These are phyloP conservation scores for Ictidomys tridecemlineatus DNA, from an alignment of 2,113 vertebrate genomes.

Conservation along the genomic window DNA sequence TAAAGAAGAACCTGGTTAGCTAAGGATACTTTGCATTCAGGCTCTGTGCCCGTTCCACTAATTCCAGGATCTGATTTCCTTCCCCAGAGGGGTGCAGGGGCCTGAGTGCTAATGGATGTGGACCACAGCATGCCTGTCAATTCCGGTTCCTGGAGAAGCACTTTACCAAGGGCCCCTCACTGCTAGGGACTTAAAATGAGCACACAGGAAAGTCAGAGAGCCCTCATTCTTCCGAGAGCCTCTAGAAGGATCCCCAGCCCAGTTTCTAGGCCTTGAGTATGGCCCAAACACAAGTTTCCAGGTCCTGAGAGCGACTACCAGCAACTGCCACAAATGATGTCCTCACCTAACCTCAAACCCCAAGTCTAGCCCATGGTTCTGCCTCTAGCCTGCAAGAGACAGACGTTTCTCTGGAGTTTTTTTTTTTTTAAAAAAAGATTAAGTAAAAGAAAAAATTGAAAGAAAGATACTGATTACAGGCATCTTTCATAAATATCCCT, in stretches of 20 bases:
- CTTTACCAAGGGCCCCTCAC: neutral
- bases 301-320: neutral
- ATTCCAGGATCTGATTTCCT: neutral
- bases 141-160: neutral
- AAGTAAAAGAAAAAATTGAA: no score
- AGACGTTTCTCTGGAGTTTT: neutral
- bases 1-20: neutral
- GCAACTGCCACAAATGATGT: fast-evolving
- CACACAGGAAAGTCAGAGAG: neutral
- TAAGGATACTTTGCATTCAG: neutral
- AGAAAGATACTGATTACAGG: neutral
- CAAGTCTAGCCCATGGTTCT: fast-evolving
- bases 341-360: no score
- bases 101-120: neutral
- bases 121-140: neutral
- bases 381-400: neutral
- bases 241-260: fast-evolving
- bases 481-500: neutral
- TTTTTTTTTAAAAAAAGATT: no score
- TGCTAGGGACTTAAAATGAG: neutral
- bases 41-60: fast-evolving
- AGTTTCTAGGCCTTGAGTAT: fast-evolving
- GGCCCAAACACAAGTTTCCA: no score
- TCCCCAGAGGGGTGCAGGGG: fast-evolving
- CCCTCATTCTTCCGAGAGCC: fast-evolving